Conservation (phyloP, 2,113 vertebrate species). For the Dryoscopus gambensis region DNA sequence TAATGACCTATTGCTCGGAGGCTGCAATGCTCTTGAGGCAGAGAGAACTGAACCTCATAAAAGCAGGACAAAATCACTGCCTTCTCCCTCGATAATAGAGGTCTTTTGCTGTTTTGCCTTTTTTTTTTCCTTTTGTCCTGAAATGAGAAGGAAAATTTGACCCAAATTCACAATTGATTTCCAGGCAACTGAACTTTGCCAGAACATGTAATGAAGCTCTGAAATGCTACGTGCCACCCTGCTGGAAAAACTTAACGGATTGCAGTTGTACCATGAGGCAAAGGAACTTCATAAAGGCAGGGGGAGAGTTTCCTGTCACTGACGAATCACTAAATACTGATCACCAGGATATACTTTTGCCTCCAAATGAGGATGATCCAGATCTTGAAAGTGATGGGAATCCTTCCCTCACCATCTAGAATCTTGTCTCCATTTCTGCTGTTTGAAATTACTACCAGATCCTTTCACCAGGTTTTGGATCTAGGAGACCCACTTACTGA, state of each 20-base stretch:
- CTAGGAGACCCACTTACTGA: background rate
- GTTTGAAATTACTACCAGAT: background rate
- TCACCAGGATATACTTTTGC: background rate
- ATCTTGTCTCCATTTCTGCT: background rate
- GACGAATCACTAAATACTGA: background rate
- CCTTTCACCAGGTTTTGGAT: background rate
- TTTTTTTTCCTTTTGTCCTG: background rate
- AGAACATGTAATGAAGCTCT: background rate
- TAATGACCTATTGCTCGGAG: background rate
- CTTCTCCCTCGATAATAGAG: background rate
- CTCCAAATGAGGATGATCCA: background rate
- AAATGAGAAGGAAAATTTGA: conserved; percentile 52
- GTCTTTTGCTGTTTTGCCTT: background rate
- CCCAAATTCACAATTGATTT: conserved; percentile 44
- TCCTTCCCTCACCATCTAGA: background rate
- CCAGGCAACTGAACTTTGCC: conserved; percentile 45
- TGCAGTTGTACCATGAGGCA: background rate
- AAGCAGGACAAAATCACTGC: background rate
- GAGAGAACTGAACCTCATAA: background rate
- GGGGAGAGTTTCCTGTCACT: background rate
- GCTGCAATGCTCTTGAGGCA: background rate
- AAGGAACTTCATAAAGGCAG: background rate
- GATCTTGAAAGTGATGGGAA: background rate
- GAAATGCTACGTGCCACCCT: background rate
- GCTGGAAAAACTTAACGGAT: conserved; percentile 19